Evolutionary conservation across 2,797 vertebrate genomes (phyloP), one percentile per base, ranked within the genome.

Genomic region (Thamnophis elegans): DNA sequence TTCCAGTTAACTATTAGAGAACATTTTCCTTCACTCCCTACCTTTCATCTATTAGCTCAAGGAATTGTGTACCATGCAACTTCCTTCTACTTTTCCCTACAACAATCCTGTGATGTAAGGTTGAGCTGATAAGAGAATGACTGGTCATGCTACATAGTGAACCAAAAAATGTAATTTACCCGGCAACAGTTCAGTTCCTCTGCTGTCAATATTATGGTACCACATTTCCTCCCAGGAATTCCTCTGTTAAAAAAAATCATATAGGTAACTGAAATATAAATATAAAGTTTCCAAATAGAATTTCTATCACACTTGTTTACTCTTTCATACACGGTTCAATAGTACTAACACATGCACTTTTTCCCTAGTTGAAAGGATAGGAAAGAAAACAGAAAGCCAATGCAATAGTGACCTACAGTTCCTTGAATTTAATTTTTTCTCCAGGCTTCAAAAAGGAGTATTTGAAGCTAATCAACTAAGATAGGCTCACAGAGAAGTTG

Each of bases 141-240:
- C 73, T 47, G 73, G 36, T 22, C 4, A 82, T 25, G 36, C 20
- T 42, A 82, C 36, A 22, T 1, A 90, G 42, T 53, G 87, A 78
- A 59, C 12, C 87, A 93, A 91, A 20, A 92, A 59, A 53, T 25
- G 54, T 85, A 90, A 93, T 98, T 98, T 96, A 99, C 99, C 97
- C 98, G 98, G 97, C 98, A 99, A 96, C 99, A 99, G 95, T 97
- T 98, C 90, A 99, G 96, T 95, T 99, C 98, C 95, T 99, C 99
- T 0, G 98, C 98, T 95, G 98, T 98, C 93, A 99, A 97, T 89
- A 99, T 98, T 93, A 99, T 98, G 59, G 97, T 98, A 82, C 98
- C 98, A 85, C 99, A 99, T 89, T 93, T 93, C 73, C 18, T 93
- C 65, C 92, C 92, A 89, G 92, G 92, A 93, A 93, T 93, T 89